phyloP scores from a whole-genome alignment of 1,140 invertebrate genomes.

The Drosophila tristis region DNA sequence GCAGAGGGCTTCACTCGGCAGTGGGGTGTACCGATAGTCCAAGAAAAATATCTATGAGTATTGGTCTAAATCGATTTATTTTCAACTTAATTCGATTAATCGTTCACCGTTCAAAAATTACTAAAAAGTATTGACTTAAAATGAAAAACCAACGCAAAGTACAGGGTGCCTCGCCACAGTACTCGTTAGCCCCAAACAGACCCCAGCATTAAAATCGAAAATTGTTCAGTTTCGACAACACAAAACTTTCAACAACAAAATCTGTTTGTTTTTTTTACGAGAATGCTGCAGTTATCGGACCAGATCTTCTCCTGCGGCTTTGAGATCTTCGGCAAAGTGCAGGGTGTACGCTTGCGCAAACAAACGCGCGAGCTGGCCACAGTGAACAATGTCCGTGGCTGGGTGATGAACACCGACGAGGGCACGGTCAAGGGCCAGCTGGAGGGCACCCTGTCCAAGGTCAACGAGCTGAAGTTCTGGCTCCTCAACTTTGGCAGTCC shows the following conservation, averaged over 20 bases:
- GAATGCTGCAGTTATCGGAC: slow-evolving; percentile 28
- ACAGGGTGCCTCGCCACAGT: no score
- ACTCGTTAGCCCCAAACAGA: no score
- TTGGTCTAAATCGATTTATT: no score
- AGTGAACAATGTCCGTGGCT: slow-evolving; percentile 87
- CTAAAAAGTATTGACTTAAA: no score
- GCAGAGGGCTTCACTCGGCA: no score
- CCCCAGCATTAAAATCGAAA: no score
- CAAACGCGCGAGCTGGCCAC: slow-evolving; percentile 86
- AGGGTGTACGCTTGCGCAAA: slow-evolving; percentile 86
- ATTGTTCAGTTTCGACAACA: background rate
- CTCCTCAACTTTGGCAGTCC: slow-evolving; percentile 87
- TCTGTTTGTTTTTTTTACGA: background rate
- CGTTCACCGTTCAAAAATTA: no score
- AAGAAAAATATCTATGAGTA: no score
- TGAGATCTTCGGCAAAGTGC: slow-evolving; percentile 86
- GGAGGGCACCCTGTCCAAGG: slow-evolving; percentile 86
- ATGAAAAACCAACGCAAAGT: no score
- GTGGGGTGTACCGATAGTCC: no score
- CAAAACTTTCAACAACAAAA: background rate
- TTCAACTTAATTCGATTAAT: no score
- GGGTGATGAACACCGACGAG: slow-evolving; percentile 88
- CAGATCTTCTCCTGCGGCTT: slow-evolving; percentile 84
- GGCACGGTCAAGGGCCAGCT: slow-evolving; percentile 87
- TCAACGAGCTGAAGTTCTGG: slow-evolving; percentile 88